A percentile compares a stretch with the other conserved stretches of the same genome.
Evolutionary conservation across 2,113 vertebrate species (phyloP).

Genomic region (Condylura cristata): DNA sequence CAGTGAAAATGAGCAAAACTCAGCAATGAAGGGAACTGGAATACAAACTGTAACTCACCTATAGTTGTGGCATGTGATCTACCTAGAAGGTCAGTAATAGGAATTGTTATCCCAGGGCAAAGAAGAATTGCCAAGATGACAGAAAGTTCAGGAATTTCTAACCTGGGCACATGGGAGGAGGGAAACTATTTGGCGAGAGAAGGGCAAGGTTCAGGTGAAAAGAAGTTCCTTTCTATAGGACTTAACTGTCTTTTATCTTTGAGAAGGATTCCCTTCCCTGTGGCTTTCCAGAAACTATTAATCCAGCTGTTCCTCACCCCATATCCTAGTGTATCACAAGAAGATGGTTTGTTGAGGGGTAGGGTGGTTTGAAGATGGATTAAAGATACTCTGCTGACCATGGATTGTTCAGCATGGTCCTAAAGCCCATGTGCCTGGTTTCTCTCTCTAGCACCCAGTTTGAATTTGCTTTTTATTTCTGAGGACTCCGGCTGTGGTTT

Average conservation of each 20-base stretch:
- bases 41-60: constrained; percentile 74
- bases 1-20: constrained; percentile 70
- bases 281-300: constrained; percentile 83
- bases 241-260: constrained; percentile 63
- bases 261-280: constrained; percentile 80
- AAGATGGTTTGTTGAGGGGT: constrained; percentile 71
- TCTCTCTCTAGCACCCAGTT: constrained; percentile 65
- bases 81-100: constrained; percentile 50
- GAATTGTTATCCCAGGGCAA: constrained; percentile 57
- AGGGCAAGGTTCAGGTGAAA: constrained; percentile 70
- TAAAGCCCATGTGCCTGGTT: constrained; percentile 70
- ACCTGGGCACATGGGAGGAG: background rate
- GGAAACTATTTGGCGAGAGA: background rate
- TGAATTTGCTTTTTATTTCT: constrained; percentile 73
- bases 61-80: constrained; percentile 62
- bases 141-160: constrained; percentile 17
- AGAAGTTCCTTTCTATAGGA: constrained; percentile 60
- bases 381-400: constrained; percentile 73
- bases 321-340: constrained; percentile 59
- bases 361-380: background rate
- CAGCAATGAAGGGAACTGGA: constrained; percentile 53
- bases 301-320: constrained; percentile 57
- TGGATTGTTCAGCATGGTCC: constrained; percentile 48
- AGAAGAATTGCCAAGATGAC: constrained; percentile 48
- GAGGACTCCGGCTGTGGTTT: constrained; percentile 74